These are phyloP conservation scores for Pristionchus japonicus DNA, from an alignment of 2,888 invertebrate genomes.

Conservation along the genomic window DNA sequence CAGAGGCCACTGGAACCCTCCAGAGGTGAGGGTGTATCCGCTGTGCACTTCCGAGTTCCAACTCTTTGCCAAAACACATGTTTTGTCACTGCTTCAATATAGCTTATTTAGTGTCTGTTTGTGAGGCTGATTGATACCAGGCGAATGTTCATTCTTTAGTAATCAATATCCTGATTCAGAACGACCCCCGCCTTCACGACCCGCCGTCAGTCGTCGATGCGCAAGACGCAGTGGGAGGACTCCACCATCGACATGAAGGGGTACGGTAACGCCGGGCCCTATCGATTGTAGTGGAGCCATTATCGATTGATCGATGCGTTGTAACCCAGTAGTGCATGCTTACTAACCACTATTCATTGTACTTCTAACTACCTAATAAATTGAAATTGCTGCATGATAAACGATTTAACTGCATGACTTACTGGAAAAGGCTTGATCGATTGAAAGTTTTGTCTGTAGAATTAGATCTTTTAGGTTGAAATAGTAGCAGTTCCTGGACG, in stretches of 20 bases:
- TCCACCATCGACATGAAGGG: slow-evolving; percentile 73
- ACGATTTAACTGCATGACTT: no score
- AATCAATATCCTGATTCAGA: slow-evolving; percentile 77
- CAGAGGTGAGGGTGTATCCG: slow-evolving; percentile 14
- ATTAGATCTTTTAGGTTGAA: no score
- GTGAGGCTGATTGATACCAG: no score
- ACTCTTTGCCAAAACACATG: no score
- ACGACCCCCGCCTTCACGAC: slow-evolving; percentile 96
- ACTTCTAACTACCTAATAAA: not conserved
- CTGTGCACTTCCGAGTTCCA: no score
- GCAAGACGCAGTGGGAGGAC: slow-evolving; percentile 68
- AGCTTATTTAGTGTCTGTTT: no score
- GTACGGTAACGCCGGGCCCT: slow-evolving; percentile 47
- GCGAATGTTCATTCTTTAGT: no score
- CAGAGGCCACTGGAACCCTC: slow-evolving; percentile 23
- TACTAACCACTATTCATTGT: not conserved
- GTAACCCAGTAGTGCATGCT: not conserved
- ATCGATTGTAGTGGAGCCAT: not conserved
- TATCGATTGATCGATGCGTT: not conserved
- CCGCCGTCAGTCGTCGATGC: slow-evolving; percentile 72
- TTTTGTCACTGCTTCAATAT: no score
- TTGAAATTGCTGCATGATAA: no score
- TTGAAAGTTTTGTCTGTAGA: no score
- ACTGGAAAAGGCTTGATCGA: no score
- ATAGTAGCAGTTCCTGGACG: no score